Conservation (phyloP, 2,888 invertebrate species). For the Synergus itoensis region DNA sequence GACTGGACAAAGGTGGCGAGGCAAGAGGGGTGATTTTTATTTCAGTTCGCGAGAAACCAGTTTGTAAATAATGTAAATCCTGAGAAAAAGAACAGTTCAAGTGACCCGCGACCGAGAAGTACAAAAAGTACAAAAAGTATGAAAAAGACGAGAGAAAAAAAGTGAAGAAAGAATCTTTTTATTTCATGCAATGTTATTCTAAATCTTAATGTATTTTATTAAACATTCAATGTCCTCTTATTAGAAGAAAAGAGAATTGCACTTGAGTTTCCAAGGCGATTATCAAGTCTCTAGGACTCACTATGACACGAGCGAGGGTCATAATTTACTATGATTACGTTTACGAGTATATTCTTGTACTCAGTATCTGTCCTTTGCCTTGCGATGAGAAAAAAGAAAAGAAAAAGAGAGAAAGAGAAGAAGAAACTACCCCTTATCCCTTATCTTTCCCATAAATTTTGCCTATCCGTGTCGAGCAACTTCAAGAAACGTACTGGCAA, state of each 20-base stretch:
- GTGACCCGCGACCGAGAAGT: conserved; percentile 43
- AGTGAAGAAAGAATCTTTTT: too few species aligned
- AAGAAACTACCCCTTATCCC: conserved; percentile 52
- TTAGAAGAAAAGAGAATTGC: not conserved
- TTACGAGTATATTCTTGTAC: conserved; percentile 49
- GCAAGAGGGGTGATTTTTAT: conserved; percentile 67
- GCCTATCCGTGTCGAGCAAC: conserved; percentile 59
- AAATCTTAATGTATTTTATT: not conserved
- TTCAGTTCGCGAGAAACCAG: conserved; percentile 70
- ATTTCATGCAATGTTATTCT: not conserved
- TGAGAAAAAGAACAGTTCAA: conserved; percentile 62
- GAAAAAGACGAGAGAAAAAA: conserved; percentile 50
- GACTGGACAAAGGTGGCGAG: conserved; percentile 56
- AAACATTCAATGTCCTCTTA: not conserved
- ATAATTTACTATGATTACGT: conserved; percentile 62
- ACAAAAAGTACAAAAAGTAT: too few species aligned
- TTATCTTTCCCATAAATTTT: conserved; percentile 63
- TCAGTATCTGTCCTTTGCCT: conserved; percentile 34
- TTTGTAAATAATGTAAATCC: conserved; percentile 73
- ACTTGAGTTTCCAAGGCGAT: conserved; percentile 7
- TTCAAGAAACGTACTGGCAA: conserved; percentile 49
- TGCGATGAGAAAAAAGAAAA: conserved; percentile 13
- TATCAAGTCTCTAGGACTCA: conserved; percentile 46
- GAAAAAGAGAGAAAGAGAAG: conserved; percentile 40
- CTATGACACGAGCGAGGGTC: conserved; percentile 49